Evolutionary conservation across 2,113 vertebrate genomes (phyloP), one percentile per base, ranked within the genome.

Genomic region (Gambusia holbrooki): DNA sequence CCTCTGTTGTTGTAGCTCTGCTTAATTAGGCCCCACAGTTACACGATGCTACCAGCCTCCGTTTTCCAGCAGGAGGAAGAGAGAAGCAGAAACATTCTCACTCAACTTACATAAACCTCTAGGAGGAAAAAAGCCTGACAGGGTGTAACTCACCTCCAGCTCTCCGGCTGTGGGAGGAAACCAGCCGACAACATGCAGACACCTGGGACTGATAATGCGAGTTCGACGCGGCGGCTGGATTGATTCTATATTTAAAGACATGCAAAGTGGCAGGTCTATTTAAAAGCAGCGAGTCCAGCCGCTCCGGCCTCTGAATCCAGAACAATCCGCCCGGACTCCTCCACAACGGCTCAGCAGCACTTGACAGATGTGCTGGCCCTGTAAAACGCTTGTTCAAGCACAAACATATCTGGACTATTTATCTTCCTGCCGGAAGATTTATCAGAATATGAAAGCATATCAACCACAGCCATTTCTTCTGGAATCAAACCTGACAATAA

Each of bases 361-460:
- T 79, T 92, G 89, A 94, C 82, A 87, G 91, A 93, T 93, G 87
- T 74, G 73, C 83, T 62, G 71, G 82, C 60, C 76, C 76, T 14
- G 79, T 72, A 87, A 89, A 93, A 85, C 60, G 91, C 91, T 90
- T 89, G 91, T 88, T 87, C 89, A 88, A 89, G 92, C 92, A 93
- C 89, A 93, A 93, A 93, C 84, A 86, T 89, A 92, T 92, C 90
- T 84, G 74, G 65, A 89, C 90, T 89, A 92, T 93, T 92, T 91
- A 92, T 94, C 92, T 90, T 89, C 83, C 79, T 69, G 67, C 72
- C 42, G 71, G 73, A 80, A 87, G 87, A 91, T 77, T 22, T 85
- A 89, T 84, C 78, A 85, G 88, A 92, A 92, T 92, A 93, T 86
- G 86, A 93, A 91, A 90, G 85, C 83, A 84, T 80, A 81, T 90